Conservation (phyloP, 23 tunicate genomes). For the Ascidia mentula region DNA sequence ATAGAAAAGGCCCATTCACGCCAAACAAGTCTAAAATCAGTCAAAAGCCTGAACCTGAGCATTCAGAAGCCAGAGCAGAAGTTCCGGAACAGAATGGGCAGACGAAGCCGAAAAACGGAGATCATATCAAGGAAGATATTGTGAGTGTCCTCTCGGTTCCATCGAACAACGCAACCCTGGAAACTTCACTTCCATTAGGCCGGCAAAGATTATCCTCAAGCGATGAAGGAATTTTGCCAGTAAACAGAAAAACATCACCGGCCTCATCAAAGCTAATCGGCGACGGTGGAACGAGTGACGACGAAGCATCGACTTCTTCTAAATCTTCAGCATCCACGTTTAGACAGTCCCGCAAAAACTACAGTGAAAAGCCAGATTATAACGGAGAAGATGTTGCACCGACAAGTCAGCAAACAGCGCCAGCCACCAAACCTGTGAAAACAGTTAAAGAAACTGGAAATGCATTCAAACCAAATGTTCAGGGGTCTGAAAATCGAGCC, state of each 20-base stretch:
- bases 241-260: not conserved
- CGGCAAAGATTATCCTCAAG: not conserved
- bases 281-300: not conserved
- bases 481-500: not conserved
- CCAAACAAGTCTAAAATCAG: not conserved
- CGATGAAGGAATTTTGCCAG: not conserved
- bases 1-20: not conserved
- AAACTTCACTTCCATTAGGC: not conserved
- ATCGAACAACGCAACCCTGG: not conserved
- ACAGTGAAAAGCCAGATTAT: not conserved
- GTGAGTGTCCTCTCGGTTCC: not conserved
- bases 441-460: not conserved
- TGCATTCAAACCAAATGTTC: not conserved
- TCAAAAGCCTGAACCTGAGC: not conserved
- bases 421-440: not conserved
- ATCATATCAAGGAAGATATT: not conserved
- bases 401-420: not conserved
- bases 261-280: not conserved
- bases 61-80: not conserved
- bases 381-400: not conserved
- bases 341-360: not conserved
- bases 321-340: not conserved
- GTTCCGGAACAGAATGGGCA: not conserved
- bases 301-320: not conserved
- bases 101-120: not conserved